Base-by-base conservation (phyloP, 2,797 vertebrate genomes). In the Poecilia velifera region DNA sequence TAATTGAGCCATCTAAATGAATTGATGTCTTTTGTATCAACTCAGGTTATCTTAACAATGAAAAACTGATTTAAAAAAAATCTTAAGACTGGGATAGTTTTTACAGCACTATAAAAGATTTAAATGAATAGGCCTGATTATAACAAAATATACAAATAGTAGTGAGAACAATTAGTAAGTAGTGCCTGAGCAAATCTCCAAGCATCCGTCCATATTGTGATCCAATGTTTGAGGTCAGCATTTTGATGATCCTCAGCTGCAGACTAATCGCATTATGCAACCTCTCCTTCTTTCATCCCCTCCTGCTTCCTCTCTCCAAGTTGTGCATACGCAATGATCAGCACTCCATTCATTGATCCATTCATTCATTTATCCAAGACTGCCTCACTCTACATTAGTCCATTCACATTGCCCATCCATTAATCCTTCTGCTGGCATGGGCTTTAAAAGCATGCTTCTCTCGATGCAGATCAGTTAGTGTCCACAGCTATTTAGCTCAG, bases 291-390 rank as follows among this genome's bases (percentile, higher is more conserved):
- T 77, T 78, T 84, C 82, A 78, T 74, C 79, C 76, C 28, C 39
- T 57, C 76, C 74, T 80, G 25, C 70, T 77, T 87, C 77, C 81
- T 87, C 82, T 68, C 13, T 85, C 86, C 82, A 86, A 78, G 81
- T 88, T 88, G 80, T 84, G 55, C 79, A 86, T 88, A 81, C 87
- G 87, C 88, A 89, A 72, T 77, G 79, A 91, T 91, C 92, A 92
- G 86, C 88, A 86, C 82, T 89, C 70, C 87, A 90, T 91, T 86
- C 90, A 92, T 89, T 90, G 90, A 93, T 92, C 83, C 82, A 82
- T 84, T 86, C 89, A 91, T 94, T 92, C 79, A 90, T 92, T 91
- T 90, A 89, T 90, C 80, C 73, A 72, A 74, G 80, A 80, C 87
- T 78, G 70, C 82, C 81, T 85, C 77, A 20, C 81, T 88, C 83